Percentiles rank a stretch among this genome's conserved stretches.
These are phyloP conservation scores for Cariama cristata DNA, from an alignment of 2,113 vertebrate genomes.

Conservation along the genomic window DNA sequence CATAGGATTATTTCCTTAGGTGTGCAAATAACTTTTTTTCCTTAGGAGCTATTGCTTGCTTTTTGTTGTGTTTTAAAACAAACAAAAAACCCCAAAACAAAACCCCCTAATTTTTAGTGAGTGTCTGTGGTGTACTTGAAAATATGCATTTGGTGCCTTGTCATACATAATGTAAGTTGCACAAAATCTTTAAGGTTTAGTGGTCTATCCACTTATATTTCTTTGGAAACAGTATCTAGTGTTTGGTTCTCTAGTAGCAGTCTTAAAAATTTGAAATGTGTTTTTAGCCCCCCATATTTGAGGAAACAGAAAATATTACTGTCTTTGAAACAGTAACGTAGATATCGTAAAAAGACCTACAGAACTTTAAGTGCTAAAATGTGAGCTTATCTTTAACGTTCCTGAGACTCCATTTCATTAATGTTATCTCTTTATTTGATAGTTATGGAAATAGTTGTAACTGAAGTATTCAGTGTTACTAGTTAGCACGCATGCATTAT, in stretches of 20 bases:
- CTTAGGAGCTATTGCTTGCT: neutral
- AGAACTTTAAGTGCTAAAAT: neutral
- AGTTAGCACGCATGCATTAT: neutral
- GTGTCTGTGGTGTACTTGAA: neutral
- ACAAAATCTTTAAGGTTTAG: neutral
- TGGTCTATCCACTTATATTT: neutral
- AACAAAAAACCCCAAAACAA: neutral
- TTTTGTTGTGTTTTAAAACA: neutral
- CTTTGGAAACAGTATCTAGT: neutral
- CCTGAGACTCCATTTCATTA: neutral
- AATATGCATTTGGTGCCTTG: accelerated
- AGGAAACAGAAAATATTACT: neutral
- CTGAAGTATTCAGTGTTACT: neutral
- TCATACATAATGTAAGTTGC: neutral
- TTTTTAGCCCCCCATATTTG: neutral
- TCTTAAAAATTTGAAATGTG: neutral
- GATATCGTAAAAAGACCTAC: neutral
- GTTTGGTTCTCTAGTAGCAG: neutral
- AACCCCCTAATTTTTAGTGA: neutral
- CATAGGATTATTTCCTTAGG: neutral
- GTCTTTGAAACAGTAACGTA: neutral
- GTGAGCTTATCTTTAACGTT: neutral
- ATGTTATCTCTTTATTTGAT: neutral
- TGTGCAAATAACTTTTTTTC: neutral
- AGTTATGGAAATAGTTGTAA: neutral